These are phyloP conservation scores for Prunella himalayana DNA, from an alignment of 2,113 vertebrate genomes.

Conservation along the genomic window DNA sequence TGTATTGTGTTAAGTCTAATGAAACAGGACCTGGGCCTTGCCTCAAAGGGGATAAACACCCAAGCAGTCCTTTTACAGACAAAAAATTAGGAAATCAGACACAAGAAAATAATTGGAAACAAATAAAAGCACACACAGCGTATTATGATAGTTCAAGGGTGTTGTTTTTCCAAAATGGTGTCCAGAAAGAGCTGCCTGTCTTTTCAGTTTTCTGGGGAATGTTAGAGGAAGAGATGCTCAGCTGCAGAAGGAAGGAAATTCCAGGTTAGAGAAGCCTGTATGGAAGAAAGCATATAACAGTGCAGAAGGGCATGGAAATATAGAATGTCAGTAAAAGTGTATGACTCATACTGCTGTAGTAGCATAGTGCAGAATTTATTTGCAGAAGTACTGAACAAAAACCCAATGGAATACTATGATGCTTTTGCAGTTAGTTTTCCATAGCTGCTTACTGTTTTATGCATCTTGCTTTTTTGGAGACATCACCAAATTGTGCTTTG, in stretches of 20 bases:
- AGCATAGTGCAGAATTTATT: constrained; percentile 54
- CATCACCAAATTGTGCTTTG: neutral
- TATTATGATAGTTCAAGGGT: neutral
- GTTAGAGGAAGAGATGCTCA: neutral
- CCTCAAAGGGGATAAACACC: neutral
- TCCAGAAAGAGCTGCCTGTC: neutral
- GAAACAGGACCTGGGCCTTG: neutral
- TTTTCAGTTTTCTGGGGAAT: neutral
- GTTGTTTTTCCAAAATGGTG: neutral
- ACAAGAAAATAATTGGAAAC: neutral
- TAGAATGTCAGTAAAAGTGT: constrained; percentile 31
- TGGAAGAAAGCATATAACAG: neutral
- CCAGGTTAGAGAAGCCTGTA: neutral
- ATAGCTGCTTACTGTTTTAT: constrained; percentile 47
- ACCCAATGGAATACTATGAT: constrained; percentile 30
- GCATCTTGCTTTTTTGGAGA: constrained; percentile 10
- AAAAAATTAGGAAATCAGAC: neutral
- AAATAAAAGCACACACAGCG: neutral
- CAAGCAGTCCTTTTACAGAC: neutral
- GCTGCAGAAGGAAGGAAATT: neutral
- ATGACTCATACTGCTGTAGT: constrained; percentile 62
- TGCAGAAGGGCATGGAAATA: constrained; percentile 37
- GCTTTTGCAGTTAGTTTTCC: constrained; percentile 23
- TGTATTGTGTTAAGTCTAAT: neutral
- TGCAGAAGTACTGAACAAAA: constrained; percentile 52